Evolutionary conservation across 2,797 vertebrate species (phyloP).

Genomic region (Macropus fuliginosus): DNA sequence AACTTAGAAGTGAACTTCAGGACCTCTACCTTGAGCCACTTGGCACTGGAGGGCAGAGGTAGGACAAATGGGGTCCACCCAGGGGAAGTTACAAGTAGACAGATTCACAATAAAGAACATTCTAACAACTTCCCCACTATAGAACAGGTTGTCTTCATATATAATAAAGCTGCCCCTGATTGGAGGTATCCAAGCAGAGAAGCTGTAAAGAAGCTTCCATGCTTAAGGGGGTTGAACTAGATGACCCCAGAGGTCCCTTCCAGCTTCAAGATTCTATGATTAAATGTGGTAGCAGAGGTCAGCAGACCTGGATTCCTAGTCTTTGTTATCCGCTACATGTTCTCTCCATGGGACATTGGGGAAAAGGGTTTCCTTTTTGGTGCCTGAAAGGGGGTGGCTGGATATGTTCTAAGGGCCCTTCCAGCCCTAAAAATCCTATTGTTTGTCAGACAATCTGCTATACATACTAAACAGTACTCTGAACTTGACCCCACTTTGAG

Average conservation of each 20-base stretch:
- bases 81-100: neutral
- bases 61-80: neutral
- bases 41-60: neutral
- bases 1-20: neutral
- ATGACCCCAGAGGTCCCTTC: neutral
- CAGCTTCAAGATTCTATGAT: neutral
- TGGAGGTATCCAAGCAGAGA: neutral
- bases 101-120: neutral
- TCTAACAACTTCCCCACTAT: neutral
- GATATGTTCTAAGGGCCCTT: neutral
- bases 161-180: neutral
- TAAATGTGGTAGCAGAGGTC: neutral
- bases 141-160: neutral
- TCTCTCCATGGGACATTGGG: neutral
- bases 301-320: neutral
- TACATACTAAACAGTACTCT: neutral
- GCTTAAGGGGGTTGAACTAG: neutral
- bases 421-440: neutral
- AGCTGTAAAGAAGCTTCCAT: neutral
- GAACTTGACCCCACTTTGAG: neutral
- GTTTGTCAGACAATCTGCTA: neutral
- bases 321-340: neutral
- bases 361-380: neutral
- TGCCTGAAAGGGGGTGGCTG: neutral
- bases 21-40: neutral